These are phyloP conservation scores for Hippocampus zosterae DNA, from an alignment of 2,113 vertebrate species.

Conservation along the genomic window DNA sequence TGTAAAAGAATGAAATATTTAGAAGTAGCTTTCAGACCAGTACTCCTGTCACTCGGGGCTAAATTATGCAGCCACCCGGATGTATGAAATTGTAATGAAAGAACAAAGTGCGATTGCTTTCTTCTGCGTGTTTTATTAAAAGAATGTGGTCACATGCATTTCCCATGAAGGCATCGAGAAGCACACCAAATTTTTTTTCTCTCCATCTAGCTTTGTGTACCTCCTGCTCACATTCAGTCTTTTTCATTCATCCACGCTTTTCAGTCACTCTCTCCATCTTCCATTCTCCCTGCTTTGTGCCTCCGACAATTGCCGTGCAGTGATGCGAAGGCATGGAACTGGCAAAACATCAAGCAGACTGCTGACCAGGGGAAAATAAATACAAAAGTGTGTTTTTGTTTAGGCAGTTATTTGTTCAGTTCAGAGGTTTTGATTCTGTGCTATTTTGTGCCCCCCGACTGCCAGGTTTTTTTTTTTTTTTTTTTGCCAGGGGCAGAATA, in stretches of 20 bases:
- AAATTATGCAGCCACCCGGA: slow-evolving; percentile 45
- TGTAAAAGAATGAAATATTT: slow-evolving; percentile 55
- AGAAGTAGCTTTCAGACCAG: slow-evolving; percentile 41
- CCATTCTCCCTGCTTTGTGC: slow-evolving; percentile 55
- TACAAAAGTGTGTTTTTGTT: slow-evolving; percentile 58
- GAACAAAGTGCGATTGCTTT: slow-evolving; percentile 34
- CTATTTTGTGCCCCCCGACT: neutral
- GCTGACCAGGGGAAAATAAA: slow-evolving; percentile 55
- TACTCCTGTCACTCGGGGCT: slow-evolving; percentile 27
- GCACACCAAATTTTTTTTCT: neutral
- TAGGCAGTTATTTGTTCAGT: slow-evolving; percentile 43
- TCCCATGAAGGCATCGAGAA: slow-evolving; percentile 10
- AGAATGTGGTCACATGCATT: slow-evolving; percentile 23
- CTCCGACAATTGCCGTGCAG: slow-evolving; percentile 59
- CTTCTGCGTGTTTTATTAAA: slow-evolving; percentile 34
- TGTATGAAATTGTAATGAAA: slow-evolving; percentile 34
- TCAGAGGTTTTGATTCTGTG: slow-evolving; percentile 18
- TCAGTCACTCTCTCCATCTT: slow-evolving; percentile 58
- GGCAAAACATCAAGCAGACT: slow-evolving; percentile 58
- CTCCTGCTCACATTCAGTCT: slow-evolving; percentile 25
- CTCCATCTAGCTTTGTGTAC: neutral
- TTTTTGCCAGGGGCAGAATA: neutral
- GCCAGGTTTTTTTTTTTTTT: neutral
- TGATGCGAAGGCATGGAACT: slow-evolving; percentile 54
- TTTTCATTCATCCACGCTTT: slow-evolving; percentile 52